Evolutionary conservation across 92 coral and sea anemone species (phyloP), one percentile per base, ranked within the genome.

Genomic region (Umimayanthus kanabou): DNA sequence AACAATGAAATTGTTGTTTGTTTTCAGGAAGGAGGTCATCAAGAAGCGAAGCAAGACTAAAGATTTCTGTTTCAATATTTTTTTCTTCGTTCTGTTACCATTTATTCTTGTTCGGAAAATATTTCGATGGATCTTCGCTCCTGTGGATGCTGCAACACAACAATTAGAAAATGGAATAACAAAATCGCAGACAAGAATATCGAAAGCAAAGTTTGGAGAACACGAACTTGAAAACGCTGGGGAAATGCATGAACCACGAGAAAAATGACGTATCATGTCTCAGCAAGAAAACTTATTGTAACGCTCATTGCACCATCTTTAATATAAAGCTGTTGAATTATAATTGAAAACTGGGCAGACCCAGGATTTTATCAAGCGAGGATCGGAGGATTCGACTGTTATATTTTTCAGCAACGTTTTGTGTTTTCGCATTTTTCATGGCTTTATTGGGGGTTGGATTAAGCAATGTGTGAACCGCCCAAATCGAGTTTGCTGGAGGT

Each of bases 21-120:
- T 67, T 89, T 23, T 40, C 92, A 96, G 98, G 69, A 95, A 94
- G 28, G 91, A 95, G 67, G 95, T 96, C 13, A 88, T 96, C 45
- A 93, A 95, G 86, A 95, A 93, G 45, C 88, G 98, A 80, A 95
- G 94, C 94, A 96, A 96, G 88, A 85, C 75, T 53, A 90, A 87
- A 43, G 94, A 94, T 82, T 90, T 96, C 84, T 45, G 92, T 42
- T 92, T 94, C 82, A 96, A 96, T 82, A 74, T 96, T 26, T 86
- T 96, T 85, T 96, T 96, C 92, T 96, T 96, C 88, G 78, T 95
- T 77, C 49, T 94, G 11, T 73, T 93, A 28, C 94, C 98, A 14
- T 94, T 90, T 49, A 85, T 93, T 65, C 82, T 93, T 43, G 86
- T 89, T 53, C 92, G 84, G 29, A 81, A 79, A 50, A 43, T 91